These are phyloP conservation scores for Peromyscus eremicus DNA, from an alignment of 2,797 vertebrate genomes.

Conservation along the genomic window DNA sequence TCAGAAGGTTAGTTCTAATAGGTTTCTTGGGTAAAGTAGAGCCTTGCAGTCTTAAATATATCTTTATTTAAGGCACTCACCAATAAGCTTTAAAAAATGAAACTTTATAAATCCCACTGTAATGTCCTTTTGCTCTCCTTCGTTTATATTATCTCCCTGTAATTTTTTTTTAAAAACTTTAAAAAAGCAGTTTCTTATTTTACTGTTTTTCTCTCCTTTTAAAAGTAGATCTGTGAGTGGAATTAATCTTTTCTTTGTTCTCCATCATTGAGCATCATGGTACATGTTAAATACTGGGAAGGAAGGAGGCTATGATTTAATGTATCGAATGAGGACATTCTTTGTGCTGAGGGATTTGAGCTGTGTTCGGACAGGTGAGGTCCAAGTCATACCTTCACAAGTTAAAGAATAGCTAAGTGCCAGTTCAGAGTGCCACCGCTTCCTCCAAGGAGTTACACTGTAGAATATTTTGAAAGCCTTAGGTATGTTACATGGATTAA, in stretches of 20 bases:
- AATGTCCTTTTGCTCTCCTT: slow-evolving; percentile 27
- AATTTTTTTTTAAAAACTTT: background rate
- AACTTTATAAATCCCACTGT: background rate
- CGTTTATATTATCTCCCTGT: background rate
- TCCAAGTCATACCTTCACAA: background rate
- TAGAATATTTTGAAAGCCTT: slow-evolving; percentile 22
- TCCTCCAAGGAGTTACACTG: background rate
- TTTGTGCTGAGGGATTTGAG: background rate
- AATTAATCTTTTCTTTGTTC: slow-evolving; percentile 27
- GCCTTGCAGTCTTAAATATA: slow-evolving; percentile 44
- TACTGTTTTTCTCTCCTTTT: background rate
- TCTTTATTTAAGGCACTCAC: background rate
- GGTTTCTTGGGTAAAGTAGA: slow-evolving; percentile 47
- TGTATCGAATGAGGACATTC: background rate
- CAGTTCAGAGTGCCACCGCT: background rate
- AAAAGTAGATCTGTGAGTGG: slow-evolving; percentile 36
- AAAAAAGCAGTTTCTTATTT: background rate
- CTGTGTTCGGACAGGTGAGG: background rate
- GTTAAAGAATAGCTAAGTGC: background rate
- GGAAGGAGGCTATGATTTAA: background rate
- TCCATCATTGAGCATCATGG: slow-evolving; percentile 1
- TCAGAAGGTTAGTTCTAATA: slow-evolving; percentile 37
- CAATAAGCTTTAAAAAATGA: slow-evolving; percentile 54
- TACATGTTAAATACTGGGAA: background rate
- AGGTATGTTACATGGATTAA: slow-evolving; percentile 5